Evolutionary conservation across 1,140 invertebrate species (phyloP), one percentile per base, ranked within the genome.

Genomic region (Drosophila subpulchrella): DNA sequence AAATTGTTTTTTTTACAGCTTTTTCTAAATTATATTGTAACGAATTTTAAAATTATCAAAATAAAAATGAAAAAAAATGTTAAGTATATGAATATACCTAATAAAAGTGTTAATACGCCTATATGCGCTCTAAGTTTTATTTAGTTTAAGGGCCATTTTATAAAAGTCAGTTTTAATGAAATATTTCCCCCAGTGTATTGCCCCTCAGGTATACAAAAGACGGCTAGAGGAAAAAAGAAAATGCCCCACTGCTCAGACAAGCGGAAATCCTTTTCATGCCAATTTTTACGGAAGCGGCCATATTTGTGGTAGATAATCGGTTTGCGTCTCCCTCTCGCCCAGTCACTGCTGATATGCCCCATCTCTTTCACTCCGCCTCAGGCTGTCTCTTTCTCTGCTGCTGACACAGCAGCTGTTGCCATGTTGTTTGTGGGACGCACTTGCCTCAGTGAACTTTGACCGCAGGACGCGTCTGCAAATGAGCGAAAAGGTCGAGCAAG

Each of bases 261-360:
- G 67, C 74, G 81, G 78, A 85, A 85, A 70, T 71, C 75, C 82
- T 75, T 81, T 85, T 74, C 68, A 81, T 60, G 70, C 74, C 67
- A 68, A 71, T 58, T 75, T 75, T 67, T 86, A 56, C 74, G 74
- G 78, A 86, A 78, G 62, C 70, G 62, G 75, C 75, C 82, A 86
- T 86, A 86, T 88, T 86, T 84, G 83, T 61, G 83, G 82, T 61
- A 82, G 82, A 88, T 86, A 86, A 86, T 88, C 82, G 83, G 75
- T 86, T 75, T 61, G 74, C 63, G 50, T 66, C 57, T 59, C 60
- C 50, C 30, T 32, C 54, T 50, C 12, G 30, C 46, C 46, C 44
- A 38, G 24, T 63, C 27, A 5, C 46, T 27, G 27, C 44, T 20
- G 30, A 24, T 58, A 46, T 10, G 6, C 8, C 8, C 61, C 34